Base-by-base conservation (phyloP, 2,888 invertebrate species). In the Harpalus rubripes region DNA sequence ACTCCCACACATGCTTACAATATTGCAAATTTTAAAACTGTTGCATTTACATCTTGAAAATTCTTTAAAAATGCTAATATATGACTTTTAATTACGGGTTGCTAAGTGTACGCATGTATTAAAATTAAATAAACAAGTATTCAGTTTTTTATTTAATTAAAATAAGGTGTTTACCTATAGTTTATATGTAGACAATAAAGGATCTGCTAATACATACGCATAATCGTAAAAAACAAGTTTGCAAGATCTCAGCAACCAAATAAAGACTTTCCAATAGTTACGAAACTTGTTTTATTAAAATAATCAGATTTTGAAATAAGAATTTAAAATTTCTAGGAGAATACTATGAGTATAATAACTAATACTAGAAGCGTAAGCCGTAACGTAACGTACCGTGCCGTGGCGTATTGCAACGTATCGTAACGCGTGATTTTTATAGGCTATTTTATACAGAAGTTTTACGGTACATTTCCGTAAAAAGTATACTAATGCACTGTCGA, bases 201-300 rank as follows among this genome's bases (percentile, higher is more conserved):
- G 44, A 52, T 52, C 44, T 10, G 44, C 10, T 52, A 52, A 52
- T 52, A 52, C 44, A 52, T 52, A 52, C 44, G 44, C 8, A 52
- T 52, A 52, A 52, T 52, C 44, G 44, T 52, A 52, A 52, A 52
- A 52, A 7, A 52, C 7, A 52, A 52, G 10, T 52, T 10, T 12
- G 44, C 12, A 52, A 52, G 10, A 52, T 52, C 44, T 52, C 12
- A 12, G 44, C 2, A 52, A 52, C 44, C 44, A 52, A 52, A 52
- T 52, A 52, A 52, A 52, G 44, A 12, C 12, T 52, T 52, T 52
- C 12, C 44, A 52, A 52, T 52, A 52, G 44, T 52, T 52, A 52
- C 44, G 8, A 52, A 52, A 52, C 44, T 52, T 52, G 44, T 52
- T 52, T 52, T 52, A 52, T 52, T 52, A 52, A 32, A 52, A 52